These are phyloP conservation scores for Hemicordylus capensis DNA, from an alignment of 2,113 vertebrate genomes.

Conservation along the genomic window DNA sequence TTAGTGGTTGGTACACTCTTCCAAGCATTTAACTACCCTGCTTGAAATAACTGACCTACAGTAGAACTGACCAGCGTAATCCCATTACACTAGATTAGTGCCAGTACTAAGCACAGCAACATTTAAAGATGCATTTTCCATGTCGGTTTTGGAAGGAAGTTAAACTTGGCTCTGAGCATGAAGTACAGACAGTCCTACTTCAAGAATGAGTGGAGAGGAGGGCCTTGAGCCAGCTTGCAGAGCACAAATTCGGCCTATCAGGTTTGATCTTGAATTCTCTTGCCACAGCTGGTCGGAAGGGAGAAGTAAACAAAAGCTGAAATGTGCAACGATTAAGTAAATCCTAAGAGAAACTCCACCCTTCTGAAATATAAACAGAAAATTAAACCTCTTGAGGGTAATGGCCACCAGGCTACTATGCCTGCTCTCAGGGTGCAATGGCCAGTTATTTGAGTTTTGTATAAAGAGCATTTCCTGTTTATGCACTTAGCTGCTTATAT, in stretches of 20 bases:
- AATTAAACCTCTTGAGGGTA: background rate
- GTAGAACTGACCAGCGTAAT: background rate
- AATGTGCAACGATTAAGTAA: background rate
- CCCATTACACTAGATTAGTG: background rate
- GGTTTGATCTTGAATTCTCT: background rate
- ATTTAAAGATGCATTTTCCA: background rate
- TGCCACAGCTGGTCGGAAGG: background rate
- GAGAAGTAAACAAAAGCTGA: background rate
- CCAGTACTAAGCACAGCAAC: background rate
- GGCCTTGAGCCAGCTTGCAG: background rate
- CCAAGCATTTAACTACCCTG: background rate
- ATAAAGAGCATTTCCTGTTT: background rate
- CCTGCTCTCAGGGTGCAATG: background rate
- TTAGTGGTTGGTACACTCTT: background rate
- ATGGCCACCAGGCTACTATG: background rate
- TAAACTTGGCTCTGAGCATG: background rate
- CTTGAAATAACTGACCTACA: background rate
- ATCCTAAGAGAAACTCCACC: background rate
- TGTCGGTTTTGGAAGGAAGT: background rate
- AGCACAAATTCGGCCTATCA: background rate
- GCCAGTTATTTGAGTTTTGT: background rate
- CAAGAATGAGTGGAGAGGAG: background rate
- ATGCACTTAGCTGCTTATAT: background rate
- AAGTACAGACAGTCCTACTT: conserved; percentile 1
- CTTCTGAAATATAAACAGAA: background rate